Conservation (phyloP, 2,888 invertebrate genomes). For the Helicoverpa assulta region DNA sequence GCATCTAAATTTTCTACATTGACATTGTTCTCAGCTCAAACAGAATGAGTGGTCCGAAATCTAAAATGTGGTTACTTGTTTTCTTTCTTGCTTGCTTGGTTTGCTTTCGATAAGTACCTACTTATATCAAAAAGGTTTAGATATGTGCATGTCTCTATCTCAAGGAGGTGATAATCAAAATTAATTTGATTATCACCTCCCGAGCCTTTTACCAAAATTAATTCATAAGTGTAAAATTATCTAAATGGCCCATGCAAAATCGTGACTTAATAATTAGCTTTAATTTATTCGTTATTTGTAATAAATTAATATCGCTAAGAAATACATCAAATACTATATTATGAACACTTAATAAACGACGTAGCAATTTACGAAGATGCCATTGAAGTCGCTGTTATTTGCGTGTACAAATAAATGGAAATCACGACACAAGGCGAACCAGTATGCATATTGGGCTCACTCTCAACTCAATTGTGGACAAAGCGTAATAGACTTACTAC, state of each 20-base stretch:
- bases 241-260: background rate
- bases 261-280: background rate
- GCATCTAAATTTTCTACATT: no score
- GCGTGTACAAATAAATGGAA: slow-evolving; percentile 23
- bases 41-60: no score
- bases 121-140: no score
- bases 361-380: slow-evolving; percentile 13
- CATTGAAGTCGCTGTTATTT: slow-evolving; percentile 23
- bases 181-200: background rate
- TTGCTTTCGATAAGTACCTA: no score
- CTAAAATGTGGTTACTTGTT: no score
- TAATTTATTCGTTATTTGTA: background rate
- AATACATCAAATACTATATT: background rate
- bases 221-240: no score
- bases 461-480: slow-evolving; percentile 26
- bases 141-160: background rate
- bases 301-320: background rate
- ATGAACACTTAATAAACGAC: background rate
- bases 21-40: no score
- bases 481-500: slow-evolving; percentile 27
- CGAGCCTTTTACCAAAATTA: no score
- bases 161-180: no score
- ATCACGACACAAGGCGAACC: slow-evolving; percentile 35
- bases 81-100: no score
- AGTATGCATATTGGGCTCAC: slow-evolving; percentile 27